Evolutionary conservation across 2,113 vertebrate species (phyloP).

Genomic region (Saiga tatarica): DNA sequence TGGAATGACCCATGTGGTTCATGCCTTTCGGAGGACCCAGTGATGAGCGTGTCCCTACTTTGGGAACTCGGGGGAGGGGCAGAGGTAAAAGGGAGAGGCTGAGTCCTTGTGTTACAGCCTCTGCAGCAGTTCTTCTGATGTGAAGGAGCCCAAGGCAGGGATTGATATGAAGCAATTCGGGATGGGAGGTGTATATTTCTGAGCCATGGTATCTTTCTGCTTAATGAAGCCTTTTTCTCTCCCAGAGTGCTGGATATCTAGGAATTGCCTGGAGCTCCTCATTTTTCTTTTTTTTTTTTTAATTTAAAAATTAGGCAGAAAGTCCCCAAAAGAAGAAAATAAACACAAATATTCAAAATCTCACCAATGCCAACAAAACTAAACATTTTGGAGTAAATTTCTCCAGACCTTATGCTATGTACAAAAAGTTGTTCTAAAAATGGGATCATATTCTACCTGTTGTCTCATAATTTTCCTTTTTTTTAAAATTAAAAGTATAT

Average conservation of each 20-base stretch:
- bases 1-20: neutral
- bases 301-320: neutral
- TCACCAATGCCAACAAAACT: neutral
- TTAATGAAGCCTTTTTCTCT: neutral
- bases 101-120: neutral
- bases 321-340: neutral
- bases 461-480: neutral
- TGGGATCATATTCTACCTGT: neutral
- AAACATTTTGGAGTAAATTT: constrained; percentile 33
- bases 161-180: neutral
- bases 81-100: neutral
- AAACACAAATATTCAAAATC: neutral
- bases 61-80: neutral
- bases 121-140: neutral
- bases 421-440: constrained; percentile 18
- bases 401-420: neutral
- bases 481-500: neutral
- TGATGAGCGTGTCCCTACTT: neutral
- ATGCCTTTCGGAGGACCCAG: neutral
- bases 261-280: neutral
- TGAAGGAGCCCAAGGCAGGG: neutral
- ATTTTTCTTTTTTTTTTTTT: neutral
- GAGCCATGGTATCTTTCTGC: neutral
- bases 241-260: neutral
- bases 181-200: neutral